phyloP scores from a whole-genome alignment of 2,888 invertebrate genomes.

The Hipparchia sbordonii region DNA sequence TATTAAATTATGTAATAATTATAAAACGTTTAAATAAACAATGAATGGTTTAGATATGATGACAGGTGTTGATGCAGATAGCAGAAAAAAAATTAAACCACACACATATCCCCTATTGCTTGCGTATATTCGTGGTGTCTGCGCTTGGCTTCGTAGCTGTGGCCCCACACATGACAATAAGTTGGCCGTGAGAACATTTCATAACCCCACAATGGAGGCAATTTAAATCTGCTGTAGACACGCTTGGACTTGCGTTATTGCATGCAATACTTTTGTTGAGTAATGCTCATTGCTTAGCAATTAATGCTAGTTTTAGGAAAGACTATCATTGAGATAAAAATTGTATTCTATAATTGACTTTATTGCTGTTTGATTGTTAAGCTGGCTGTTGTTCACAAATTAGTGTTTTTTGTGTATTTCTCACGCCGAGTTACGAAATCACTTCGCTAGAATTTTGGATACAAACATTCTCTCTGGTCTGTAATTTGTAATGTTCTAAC shows the following conservation, averaged over 20 bases:
- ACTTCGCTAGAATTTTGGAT: background rate
- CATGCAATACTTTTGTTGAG: constrained; percentile 54
- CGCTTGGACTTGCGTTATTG: constrained; percentile 61
- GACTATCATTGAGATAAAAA: constrained; percentile 17
- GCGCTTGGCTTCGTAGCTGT: constrained; percentile 43
- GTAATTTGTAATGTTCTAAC: background rate
- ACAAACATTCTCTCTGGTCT: background rate
- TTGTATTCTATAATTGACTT: constrained; percentile 12
- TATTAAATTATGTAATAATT: too few relatives aligned
- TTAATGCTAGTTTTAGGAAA: constrained; percentile 40
- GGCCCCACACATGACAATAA: constrained; percentile 57
- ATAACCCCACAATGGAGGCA: constrained; percentile 69
- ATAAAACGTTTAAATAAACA: too few relatives aligned
- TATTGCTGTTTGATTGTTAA: constrained; percentile 13
- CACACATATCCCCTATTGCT: background rate
- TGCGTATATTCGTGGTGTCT: background rate
- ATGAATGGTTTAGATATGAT: too few relatives aligned
- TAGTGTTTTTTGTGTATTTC: constrained; percentile 9
- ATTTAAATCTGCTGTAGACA: constrained; percentile 67
- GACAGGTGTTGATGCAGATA: too few relatives aligned
- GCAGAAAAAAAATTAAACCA: too few relatives aligned
- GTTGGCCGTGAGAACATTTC: constrained; percentile 71
- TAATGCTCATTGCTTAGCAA: constrained; percentile 49
- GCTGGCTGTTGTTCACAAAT: background rate
- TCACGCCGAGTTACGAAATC: background rate